Evolutionary conservation across 1,140 invertebrate species (phyloP), one percentile per base, ranked within the genome.

Genomic region (Orchesella cincta): DNA sequence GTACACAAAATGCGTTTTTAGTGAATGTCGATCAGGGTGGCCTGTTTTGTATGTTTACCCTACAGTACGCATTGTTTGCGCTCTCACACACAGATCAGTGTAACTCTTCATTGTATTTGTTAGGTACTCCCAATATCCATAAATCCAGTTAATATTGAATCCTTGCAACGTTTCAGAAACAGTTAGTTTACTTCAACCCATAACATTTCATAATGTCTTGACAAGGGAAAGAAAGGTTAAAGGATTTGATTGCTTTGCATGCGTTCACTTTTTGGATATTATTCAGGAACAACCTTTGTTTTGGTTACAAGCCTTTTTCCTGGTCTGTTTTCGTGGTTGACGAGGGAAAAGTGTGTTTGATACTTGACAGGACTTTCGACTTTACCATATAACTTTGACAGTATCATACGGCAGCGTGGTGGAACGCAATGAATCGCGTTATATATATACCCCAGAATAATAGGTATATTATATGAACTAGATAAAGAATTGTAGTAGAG

Each of bases 301-400:
- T 67, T 67, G 62, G 62, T 67, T 33, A 67, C 8, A 67, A 67
- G 26, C 62, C 62, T 67, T 67, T 67, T 46, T 57, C 52, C 52
- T 57, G 52, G 14, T 26, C 62, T 67, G 62, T 29, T 67, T 67
- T 67, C 62, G 31, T 67, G 62, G 31, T 67, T 67, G 31, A 67
- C 26, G 62, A 29, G 71, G 23, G 26, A 28, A 23, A 36, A 33
- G 29, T 31, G 23, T 14, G 67, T 28, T 23, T 5, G 52, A 57
- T 18, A n/a, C 52, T n/a, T 18, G 52, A 57, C 23, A 14, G 52
- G 23, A n/a, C 5, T n/a, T n/a, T 18, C 8, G 23, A 20, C 52
- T n/a, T 3, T n/a, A 57, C 52, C 23, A 14, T 46, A 46, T 5
- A n/a, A 57, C 52, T 57, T 12, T 57, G 23, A 18, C 52, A 57